phyloP scores from a whole-genome alignment of 64 coral and sea anemone genomes.

The Pocillopora damicornis region DNA sequence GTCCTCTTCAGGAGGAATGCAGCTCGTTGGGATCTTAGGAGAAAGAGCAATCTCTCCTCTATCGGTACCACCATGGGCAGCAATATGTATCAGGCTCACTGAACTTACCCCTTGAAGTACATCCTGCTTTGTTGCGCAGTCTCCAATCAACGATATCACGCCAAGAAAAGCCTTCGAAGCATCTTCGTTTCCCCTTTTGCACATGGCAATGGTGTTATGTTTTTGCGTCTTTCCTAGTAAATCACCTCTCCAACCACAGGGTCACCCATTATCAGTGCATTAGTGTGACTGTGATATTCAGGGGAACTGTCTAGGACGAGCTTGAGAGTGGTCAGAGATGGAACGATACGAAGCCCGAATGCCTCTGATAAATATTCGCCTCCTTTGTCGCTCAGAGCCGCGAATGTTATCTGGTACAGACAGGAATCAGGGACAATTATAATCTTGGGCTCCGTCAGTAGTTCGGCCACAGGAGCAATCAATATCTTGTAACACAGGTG shows the following conservation, averaged over 20 bases:
- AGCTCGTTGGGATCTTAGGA: neutral
- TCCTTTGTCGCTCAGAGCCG: no score
- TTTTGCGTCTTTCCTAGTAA: neutral
- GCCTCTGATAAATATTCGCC: neutral
- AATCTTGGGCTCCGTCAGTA: neutral
- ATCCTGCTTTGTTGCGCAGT: no score
- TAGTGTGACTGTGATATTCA: neutral
- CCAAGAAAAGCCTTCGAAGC: no score
- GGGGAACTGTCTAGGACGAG: no score
- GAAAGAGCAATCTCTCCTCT: neutral
- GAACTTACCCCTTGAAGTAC: no score
- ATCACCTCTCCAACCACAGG: neutral
- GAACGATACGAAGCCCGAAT: neutral
- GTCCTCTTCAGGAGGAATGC: neutral
- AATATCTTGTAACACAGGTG: neutral
- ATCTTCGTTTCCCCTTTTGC: neutral
- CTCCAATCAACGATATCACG: no score
- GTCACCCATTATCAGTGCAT: neutral
- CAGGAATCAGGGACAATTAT: neutral
- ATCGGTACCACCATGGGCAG: neutral
- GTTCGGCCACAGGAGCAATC: no score
- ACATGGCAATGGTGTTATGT: neutral
- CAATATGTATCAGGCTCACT: neutral
- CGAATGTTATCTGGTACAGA: no score
- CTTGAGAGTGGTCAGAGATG: no score